phyloP scores from a whole-genome alignment of 1,140 invertebrate species.

The Scylla paramamosain region DNA sequence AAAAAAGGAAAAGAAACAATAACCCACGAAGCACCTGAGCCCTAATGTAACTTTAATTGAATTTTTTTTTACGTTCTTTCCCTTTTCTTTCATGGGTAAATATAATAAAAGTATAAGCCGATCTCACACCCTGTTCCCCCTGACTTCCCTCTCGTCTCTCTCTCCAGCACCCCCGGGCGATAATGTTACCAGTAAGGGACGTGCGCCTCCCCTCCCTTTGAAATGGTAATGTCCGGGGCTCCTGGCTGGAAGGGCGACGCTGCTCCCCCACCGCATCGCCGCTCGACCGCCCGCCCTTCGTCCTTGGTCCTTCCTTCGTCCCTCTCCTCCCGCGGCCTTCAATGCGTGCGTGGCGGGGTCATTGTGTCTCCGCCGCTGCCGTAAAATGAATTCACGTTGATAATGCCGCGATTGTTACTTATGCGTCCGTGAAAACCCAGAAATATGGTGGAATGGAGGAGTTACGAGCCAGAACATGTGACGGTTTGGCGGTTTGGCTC shows the following conservation, averaged over 20 bases:
- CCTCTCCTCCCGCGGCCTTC: not conserved
- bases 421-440: not conserved
- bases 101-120: not conserved
- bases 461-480: not conserved
- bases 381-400: not conserved
- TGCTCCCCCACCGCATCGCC: not conserved
- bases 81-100: not conserved
- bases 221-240: not conserved
- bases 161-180: not conserved
- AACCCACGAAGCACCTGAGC: not conserved
- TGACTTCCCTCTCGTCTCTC: not conserved
- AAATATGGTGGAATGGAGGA: not conserved
- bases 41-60: too few relatives aligned
- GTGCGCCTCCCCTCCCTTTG: not conserved
- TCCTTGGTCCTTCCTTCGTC: not conserved
- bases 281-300: not conserved
- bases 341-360: not conserved
- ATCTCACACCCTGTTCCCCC: not conserved
- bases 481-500: not conserved
- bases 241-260: not conserved
- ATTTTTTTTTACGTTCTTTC: not conserved
- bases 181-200: conserved; percentile 11
- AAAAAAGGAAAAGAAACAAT: too few relatives aligned
- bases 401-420: conserved; percentile 14
- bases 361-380: not conserved